Percentiles rank a stretch among this genome's conserved stretches.
Evolutionary conservation across 1,140 invertebrate species (phyloP).

Genomic region (Harlomillsia oculata): DNA sequence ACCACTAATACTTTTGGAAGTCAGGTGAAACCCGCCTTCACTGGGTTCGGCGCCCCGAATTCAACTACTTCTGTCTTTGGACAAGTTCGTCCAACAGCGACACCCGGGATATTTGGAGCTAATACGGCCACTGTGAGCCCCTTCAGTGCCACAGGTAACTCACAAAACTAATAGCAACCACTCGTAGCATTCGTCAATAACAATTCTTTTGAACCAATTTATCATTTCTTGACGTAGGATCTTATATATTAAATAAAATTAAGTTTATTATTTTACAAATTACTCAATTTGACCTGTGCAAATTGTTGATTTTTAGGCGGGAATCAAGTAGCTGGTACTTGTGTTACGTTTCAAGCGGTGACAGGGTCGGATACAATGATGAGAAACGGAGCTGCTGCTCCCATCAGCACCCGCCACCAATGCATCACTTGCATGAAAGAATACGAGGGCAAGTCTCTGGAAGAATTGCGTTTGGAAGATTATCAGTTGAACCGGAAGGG

Average conservation of each 20-base stretch:
- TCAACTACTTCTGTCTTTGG: conserved; percentile 11
- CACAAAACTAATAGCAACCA: neutral
- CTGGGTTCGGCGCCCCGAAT: conserved; percentile 9
- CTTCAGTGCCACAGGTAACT: conserved; percentile 12
- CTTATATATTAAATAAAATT: neutral
- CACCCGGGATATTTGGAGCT: conserved; percentile 4
- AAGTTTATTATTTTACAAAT: neutral
- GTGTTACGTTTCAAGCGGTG: conserved; percentile 75
- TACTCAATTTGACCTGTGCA: neutral
- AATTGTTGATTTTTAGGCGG: conserved; percentile 9
- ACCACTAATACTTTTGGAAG: conserved; percentile 16
- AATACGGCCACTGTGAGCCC: conserved; percentile 18
- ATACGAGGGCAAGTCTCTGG: conserved; percentile 86
- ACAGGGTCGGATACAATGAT: conserved; percentile 82
- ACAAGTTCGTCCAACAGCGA: conserved; percentile 7
- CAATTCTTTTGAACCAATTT: neutral
- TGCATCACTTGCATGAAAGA: conserved; percentile 98
- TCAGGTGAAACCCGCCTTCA: conserved; percentile 14
- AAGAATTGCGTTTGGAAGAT: conserved; percentile 88
- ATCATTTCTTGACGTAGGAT: neutral
- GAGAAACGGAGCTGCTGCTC: conserved; percentile 70
- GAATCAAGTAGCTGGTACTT: conserved; percentile 52
- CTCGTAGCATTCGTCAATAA: neutral
- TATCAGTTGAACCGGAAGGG: conserved; percentile 83
- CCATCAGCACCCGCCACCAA: conserved; percentile 81